Percentiles rank a stretch among this genome's conserved stretches.
These are phyloP conservation scores for Drosophila murphyi DNA, from an alignment of 1,140 invertebrate species.

Conservation along the genomic window DNA sequence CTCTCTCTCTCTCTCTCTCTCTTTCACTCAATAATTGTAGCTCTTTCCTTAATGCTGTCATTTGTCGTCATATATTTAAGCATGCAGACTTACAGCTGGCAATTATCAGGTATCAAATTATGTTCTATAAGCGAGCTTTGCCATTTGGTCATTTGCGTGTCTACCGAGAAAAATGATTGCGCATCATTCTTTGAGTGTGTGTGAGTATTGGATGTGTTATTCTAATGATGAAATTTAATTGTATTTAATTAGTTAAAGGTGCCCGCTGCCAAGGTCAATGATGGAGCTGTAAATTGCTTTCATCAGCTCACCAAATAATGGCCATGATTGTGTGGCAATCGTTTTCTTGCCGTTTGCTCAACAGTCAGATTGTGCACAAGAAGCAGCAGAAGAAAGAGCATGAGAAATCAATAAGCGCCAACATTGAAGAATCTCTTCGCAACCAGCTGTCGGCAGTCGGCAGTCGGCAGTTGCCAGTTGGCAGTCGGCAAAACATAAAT, in stretches of 20 bases:
- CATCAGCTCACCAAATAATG: conserved; percentile 47
- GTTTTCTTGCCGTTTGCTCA: background rate
- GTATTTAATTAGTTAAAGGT: conserved; percentile 1
- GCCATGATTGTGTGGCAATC: conserved; percentile 19
- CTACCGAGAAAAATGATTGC: conserved; percentile 36
- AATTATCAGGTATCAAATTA: conserved; percentile 12
- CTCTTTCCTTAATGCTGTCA: conserved; percentile 4
- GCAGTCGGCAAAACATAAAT: conserved; percentile 31
- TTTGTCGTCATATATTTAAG: conserved; percentile 4
- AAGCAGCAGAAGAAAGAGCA: conserved; percentile 1
- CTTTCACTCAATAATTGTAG: background rate
- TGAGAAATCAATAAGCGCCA: conserved; percentile 60
- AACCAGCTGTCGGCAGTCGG: conserved; percentile 28
- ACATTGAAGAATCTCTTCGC: conserved; percentile 26
- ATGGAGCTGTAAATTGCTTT: conserved; percentile 65
- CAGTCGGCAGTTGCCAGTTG: conserved; percentile 3
- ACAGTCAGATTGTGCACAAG: background rate
- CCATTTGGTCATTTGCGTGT: conserved; percentile 17
- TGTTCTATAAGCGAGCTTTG: background rate
- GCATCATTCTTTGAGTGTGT: background rate
- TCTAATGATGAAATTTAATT: background rate
- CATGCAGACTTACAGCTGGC: background rate
- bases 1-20: background rate
- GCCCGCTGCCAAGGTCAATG: conserved; percentile 40
- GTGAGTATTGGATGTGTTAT: background rate